Evolutionary conservation across 2,888 invertebrate genomes (phyloP).

Genomic region (Drosophila mercatorum): DNA sequence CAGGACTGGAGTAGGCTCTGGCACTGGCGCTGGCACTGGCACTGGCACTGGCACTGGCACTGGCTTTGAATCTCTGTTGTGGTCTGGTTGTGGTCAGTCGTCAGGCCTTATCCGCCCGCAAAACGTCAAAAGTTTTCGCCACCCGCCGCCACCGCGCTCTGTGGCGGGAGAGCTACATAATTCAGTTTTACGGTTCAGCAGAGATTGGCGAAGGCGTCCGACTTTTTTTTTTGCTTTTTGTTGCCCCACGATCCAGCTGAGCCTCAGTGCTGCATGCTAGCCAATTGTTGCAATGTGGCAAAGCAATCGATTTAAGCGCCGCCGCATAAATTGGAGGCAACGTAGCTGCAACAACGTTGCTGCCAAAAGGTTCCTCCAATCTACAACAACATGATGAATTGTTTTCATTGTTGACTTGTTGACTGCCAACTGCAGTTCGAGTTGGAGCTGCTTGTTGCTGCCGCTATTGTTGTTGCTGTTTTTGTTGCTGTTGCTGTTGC

Average conservation of each 20-base stretch:
- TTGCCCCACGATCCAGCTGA: slow-evolving; percentile 34
- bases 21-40: neutral
- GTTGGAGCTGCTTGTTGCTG: slow-evolving; percentile 26
- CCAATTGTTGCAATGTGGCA: slow-evolving; percentile 80
- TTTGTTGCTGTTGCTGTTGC: slow-evolving; percentile 20
- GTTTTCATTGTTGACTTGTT: slow-evolving; percentile 79
- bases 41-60: slow-evolving; percentile 30
- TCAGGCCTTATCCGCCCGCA: slow-evolving; percentile 70
- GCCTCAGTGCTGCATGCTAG: slow-evolving; percentile 35
- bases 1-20: slow-evolving; percentile 16
- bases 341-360: slow-evolving; percentile 34
- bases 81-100: slow-evolving; percentile 66
- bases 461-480: slow-evolving; percentile 19
- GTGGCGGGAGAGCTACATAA: slow-evolving; percentile 53
- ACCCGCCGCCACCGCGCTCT: slow-evolving; percentile 10
- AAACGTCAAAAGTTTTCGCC: slow-evolving; percentile 58
- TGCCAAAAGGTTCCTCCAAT: slow-evolving; percentile 73
- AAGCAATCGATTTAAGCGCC: slow-evolving; percentile 81
- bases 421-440: slow-evolving; percentile 58
- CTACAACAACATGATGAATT: slow-evolving; percentile 76
- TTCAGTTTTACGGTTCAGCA: slow-evolving; percentile 79
- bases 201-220: slow-evolving; percentile 49
- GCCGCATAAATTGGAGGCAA: slow-evolving; percentile 78
- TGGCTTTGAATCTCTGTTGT: slow-evolving; percentile 27
- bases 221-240: slow-evolving; percentile 14